These are phyloP conservation scores for Lithosia quadra DNA, from an alignment of 2,888 invertebrate species.

Conservation along the genomic window DNA sequence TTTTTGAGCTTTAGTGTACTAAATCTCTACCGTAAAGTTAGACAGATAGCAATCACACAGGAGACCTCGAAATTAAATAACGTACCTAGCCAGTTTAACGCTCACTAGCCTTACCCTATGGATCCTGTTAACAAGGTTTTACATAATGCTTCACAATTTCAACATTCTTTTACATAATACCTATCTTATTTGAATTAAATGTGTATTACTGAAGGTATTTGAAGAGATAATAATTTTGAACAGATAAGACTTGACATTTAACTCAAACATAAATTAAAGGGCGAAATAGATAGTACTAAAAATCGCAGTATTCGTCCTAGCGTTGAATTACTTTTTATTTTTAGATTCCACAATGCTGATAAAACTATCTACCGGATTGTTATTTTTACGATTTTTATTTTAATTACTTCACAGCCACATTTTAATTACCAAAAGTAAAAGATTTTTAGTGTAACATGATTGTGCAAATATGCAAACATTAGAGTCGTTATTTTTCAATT, in stretches of 20 bases:
- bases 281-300: neutral
- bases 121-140: constrained; percentile 36
- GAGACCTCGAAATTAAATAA: constrained; percentile 56
- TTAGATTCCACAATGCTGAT: too few species aligned
- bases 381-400: too few species aligned
- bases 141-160: constrained; percentile 16
- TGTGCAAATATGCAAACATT: too few species aligned
- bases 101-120: constrained; percentile 45
- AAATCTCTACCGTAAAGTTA: constrained; percentile 38
- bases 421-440: too few species aligned
- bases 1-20: constrained; percentile 5
- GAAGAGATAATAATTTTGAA: neutral
- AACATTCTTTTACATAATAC: constrained; percentile 12
- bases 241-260: neutral
- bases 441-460: too few species aligned
- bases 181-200: constrained; percentile 10
- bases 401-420: too few species aligned
- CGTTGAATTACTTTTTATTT: too few species aligned
- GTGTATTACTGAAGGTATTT: neutral
- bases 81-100: constrained; percentile 49
- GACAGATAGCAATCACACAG: constrained; percentile 40
- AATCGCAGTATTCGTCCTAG: too few species aligned
- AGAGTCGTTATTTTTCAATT: too few species aligned
- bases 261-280: neutral
- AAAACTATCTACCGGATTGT: too few species aligned